Evolutionary conservation across 2,888 invertebrate genomes (phyloP).

Genomic region (Pseudococcus jackbeardsleyi): DNA sequence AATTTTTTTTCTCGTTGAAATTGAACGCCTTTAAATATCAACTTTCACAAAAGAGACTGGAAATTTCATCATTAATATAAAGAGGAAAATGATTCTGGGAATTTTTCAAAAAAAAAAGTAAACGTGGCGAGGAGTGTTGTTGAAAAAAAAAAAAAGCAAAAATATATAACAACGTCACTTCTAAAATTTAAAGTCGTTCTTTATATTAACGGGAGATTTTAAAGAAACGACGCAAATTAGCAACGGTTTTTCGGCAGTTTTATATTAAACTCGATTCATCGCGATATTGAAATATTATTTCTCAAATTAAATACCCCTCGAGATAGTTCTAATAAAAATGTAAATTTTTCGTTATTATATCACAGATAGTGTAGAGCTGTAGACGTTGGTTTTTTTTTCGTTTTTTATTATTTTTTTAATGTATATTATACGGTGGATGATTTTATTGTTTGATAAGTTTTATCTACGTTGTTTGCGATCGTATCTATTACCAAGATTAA

Average conservation of each 20-base stretch:
- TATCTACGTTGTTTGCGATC: background rate
- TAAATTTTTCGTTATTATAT: slow-evolving; percentile 41
- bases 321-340: slow-evolving; percentile 40
- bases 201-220: slow-evolving; percentile 6
- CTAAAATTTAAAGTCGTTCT: slow-evolving; percentile 15
- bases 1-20: slow-evolving; percentile 28
- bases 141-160: background rate
- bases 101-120: background rate
- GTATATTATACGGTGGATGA: background rate
- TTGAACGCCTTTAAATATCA: background rate
- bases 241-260: slow-evolving; percentile 6
- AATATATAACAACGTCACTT: background rate
- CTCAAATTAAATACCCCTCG: slow-evolving; percentile 35
- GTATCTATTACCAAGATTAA: background rate
- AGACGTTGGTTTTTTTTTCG: background rate
- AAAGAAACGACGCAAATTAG: slow-evolving; percentile 44
- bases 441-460: slow-evolving; percentile 20
- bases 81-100: background rate
- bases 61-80: slow-evolving; percentile 22
- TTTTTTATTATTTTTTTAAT: too few relatives aligned
- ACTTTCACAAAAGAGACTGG: background rate
- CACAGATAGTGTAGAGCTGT: background rate
- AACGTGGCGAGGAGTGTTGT: background rate
- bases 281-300: slow-evolving; percentile 41
- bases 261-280: slow-evolving; percentile 32